Base-by-base conservation (phyloP, 2,113 vertebrate genomes). In the Natator depressus region DNA sequence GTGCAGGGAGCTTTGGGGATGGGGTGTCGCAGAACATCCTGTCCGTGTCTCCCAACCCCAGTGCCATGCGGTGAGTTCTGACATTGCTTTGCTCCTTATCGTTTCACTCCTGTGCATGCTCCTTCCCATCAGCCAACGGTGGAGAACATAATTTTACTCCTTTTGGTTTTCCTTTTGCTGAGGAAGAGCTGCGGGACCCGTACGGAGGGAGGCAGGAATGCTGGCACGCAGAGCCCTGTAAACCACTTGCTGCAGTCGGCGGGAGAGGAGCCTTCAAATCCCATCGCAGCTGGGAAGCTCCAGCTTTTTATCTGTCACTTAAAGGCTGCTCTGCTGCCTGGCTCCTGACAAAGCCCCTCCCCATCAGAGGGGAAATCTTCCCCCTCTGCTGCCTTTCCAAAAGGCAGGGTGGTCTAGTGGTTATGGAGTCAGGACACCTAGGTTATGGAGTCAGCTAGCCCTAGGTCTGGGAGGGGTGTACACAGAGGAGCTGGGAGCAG, bases 341-440 rank as follows among this genome's bases (percentile, higher is more conserved):
- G n/a, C 22, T 72, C 65, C 65, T 10, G n/a, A 38, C n/a, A 79
- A 54, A 50, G 82, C 69, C 94, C 95, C 94, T 95, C 95, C 95
- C 95, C 95, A 94, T 97, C 93, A 89, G 97, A 95, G 95, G 95
- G 96, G 94, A 91, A 89, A 75, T 92, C 92, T 69, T 80, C 38
- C 81, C 38, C 53, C 78, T 86, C 78, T 84, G 95, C 96, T 93
- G 89, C 91, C 94, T 85, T 10, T 85, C 7, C 31, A 22, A 72
- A 20, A 72, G n/a, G 9, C n/a, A 22, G n/a, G 65, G 19, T 72
- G n/a, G n/a, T 72, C 17, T 72, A 72, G 19, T 22, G 65, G 19
- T 38, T 22, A n/a, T n/a, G n/a, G 27, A 62, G 59, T 35, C 29
- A 62, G 59, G 29, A 62, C 12, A 31, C 59, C 29, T 3, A 6